Conservation (phyloP, 92 coral and sea anemone species). For the Porites evermanni region DNA sequence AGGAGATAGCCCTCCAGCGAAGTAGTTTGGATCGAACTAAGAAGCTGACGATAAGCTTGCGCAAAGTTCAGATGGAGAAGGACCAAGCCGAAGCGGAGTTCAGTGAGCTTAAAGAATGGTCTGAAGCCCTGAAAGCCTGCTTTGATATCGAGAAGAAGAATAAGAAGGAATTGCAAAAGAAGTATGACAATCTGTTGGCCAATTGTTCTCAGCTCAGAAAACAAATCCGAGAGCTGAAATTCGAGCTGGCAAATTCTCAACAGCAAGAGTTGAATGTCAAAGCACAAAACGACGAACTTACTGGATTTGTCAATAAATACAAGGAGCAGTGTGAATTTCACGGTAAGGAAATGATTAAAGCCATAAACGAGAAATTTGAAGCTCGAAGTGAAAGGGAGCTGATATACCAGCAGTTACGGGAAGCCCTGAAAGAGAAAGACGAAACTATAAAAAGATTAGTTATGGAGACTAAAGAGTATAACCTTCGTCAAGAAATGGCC, state of each 20-base stretch:
- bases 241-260: slow-evolving; percentile 56
- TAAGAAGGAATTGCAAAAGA: slow-evolving; percentile 72
- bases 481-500: slow-evolving; percentile 64
- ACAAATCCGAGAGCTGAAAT: slow-evolving; percentile 71
- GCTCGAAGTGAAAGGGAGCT: slow-evolving; percentile 75
- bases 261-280: slow-evolving; percentile 64
- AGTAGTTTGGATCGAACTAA: slow-evolving; percentile 66
- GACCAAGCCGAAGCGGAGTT: slow-evolving; percentile 73
- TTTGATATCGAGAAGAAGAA: slow-evolving; percentile 83
- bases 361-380: slow-evolving; percentile 79
- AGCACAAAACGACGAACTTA: slow-evolving; percentile 69
- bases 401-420: slow-evolving; percentile 68
- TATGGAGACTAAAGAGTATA: slow-evolving; percentile 70
- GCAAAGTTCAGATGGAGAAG: slow-evolving; percentile 68
- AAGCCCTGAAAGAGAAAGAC: slow-evolving; percentile 63
- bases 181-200: slow-evolving; percentile 68
- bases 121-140: slow-evolving; percentile 81
- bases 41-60: slow-evolving; percentile 65
- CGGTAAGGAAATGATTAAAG: slow-evolving; percentile 73
- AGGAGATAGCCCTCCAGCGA: slow-evolving; percentile 75
- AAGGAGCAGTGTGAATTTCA: slow-evolving; percentile 79
- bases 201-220: slow-evolving; percentile 77
- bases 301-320: slow-evolving; percentile 57
- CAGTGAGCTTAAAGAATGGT: slow-evolving; percentile 78
- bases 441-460: slow-evolving; percentile 70